phyloP scores from a whole-genome alignment of 2,888 invertebrate genomes.

The Platycheirus rosarum region DNA sequence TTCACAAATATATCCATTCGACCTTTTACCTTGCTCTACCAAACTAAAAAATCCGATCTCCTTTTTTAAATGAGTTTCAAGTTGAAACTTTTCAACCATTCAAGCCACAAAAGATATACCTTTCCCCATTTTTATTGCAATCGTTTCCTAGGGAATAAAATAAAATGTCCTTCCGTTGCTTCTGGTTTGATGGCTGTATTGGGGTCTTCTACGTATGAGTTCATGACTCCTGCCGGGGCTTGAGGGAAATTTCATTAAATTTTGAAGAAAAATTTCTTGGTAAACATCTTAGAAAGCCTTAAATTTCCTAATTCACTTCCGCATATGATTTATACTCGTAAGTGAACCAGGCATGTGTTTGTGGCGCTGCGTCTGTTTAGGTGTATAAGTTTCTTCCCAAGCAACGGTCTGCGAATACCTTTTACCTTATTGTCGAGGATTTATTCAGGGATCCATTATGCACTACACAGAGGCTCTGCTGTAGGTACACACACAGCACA shows the following conservation, averaged over 20 bases:
- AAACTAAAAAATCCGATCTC: slow-evolving; percentile 57
- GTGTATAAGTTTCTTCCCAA: slow-evolving; percentile 24
- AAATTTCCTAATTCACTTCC: slow-evolving; percentile 68
- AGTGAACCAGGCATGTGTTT: slow-evolving; percentile 2
- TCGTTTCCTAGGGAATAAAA: slow-evolving; percentile 41
- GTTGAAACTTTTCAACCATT: slow-evolving; percentile 30
- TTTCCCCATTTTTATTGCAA: slow-evolving; percentile 49
- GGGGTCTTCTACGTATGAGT: neutral
- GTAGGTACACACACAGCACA: slow-evolving; percentile 22
- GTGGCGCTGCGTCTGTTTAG: neutral
- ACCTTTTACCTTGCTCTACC: slow-evolving; percentile 25
- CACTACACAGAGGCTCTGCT: slow-evolving; percentile 18
- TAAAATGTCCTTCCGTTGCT: slow-evolving; percentile 51
- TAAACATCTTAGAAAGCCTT: slow-evolving; percentile 62
- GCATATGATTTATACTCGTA: slow-evolving; percentile 48
- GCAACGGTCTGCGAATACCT: slow-evolving; percentile 18
- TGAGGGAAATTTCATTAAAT: slow-evolving; percentile 57
- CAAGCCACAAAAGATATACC: slow-evolving; percentile 15
- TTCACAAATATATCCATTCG: neutral
- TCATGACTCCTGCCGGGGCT: neutral
- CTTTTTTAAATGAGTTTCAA: slow-evolving; percentile 56
- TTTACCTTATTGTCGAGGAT: slow-evolving; percentile 55
- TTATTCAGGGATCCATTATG: slow-evolving; percentile 54
- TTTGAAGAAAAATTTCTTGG: slow-evolving; percentile 42
- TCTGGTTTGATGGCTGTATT: neutral